These are phyloP conservation scores for Ylistrum balloti DNA, from an alignment of 1,140 invertebrate species.

Conservation along the genomic window DNA sequence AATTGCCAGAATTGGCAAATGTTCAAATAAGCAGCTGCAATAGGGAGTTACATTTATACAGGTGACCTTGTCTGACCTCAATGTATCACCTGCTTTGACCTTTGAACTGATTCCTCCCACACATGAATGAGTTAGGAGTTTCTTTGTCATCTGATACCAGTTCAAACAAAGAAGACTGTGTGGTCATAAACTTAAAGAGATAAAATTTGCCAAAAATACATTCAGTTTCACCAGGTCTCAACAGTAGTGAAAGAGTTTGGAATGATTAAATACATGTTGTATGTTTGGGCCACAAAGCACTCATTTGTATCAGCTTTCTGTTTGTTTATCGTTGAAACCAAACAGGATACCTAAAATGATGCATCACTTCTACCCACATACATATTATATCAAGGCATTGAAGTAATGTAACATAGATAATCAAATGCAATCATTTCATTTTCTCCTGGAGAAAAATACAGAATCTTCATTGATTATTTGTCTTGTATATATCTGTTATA, in stretches of 20 bases:
- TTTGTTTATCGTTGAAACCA: constrained; percentile 11
- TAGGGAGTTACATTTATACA: not conserved
- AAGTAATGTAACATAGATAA: not conserved
- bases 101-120: constrained; percentile 14
- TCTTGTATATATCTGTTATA: not conserved
- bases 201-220: constrained; percentile 20
- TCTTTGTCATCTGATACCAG: constrained; percentile 1
- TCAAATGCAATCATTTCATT: not conserved
- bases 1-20: constrained; percentile 6
- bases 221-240: not conserved
- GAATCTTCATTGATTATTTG: not conserved
- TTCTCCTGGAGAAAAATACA: not conserved
- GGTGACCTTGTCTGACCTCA: not conserved
- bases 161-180: constrained; percentile 24
- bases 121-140: not conserved
- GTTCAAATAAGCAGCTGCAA: not conserved
- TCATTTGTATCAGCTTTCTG: constrained; percentile 19
- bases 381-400: not conserved
- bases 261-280: not conserved
- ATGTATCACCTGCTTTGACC: constrained; percentile 16
- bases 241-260: not conserved
- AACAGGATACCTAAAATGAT: not conserved
- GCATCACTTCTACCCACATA: not conserved
- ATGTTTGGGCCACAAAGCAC: not conserved
- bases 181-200: not conserved